Evolutionary conservation across 2,797 vertebrate species (phyloP), one percentile per base, ranked within the genome.

Genomic region (Arnoldichthys spilopterus): DNA sequence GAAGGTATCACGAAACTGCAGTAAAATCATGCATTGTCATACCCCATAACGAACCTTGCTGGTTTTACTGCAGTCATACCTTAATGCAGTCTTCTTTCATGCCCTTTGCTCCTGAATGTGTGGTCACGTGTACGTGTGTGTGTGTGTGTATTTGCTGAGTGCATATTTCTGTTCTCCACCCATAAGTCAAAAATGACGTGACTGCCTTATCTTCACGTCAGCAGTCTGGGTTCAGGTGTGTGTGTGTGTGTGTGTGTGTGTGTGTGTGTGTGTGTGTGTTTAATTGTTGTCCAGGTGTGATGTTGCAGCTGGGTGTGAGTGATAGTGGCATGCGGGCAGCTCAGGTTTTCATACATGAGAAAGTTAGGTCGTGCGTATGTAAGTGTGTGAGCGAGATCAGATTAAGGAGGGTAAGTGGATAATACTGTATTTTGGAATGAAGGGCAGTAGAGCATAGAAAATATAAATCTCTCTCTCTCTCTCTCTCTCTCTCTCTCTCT

Each of bases 251-350:
- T n/a, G n/a, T n/a, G n/a, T n/a, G n/a, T n/a, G n/a, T n/a, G n/a
- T n/a, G n/a, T n/a, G n/a, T n/a, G n/a, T n/a, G n/a, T n/a, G n/a
- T 79, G n/a, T n/a, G n/a, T n/a, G n/a, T n/a, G n/a, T n/a, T n/a
- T n/a, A n/a, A n/a, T n/a, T n/a, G n/a, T n/a, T 82, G 81, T 64
- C 56, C 70, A 78, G 83, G 81, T 86, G 84, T 90, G 90, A 91
- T 85, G 79, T 85, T 87, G 59, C 80, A 83, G 84, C 81, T 85
- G 77, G 76, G 88, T 88, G 89, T 88, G 43, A 90, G 86, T 84
- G 86, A 90, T 90, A 87, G 76, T 83, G 91, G 90, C 86, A 91
- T 91, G 89, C 81, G 30, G 88, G 87, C 82, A n/a, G n/a, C 74
- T 85, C 72, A 84, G 56, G 63, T 64, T 9, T 59, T 59, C 32